A percentile compares a stretch with the other conserved stretches of the same genome.
These are phyloP conservation scores for Pungitius pungitius DNA, from an alignment of 2,113 vertebrate species.

Conservation along the genomic window DNA sequence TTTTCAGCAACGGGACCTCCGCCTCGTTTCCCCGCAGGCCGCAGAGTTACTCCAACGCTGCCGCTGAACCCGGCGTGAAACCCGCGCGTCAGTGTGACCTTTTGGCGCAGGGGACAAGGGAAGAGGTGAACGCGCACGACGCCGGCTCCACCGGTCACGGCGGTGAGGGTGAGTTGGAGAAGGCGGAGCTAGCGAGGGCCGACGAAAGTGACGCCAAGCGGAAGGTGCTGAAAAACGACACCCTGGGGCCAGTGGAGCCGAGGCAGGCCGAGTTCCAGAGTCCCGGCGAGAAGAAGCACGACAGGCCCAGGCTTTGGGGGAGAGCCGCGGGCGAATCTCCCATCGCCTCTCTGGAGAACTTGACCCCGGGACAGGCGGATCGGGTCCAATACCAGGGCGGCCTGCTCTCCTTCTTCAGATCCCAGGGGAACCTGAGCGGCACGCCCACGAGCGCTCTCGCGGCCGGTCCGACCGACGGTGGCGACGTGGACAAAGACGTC, in stretches of 20 bases:
- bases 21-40: conserved; percentile 67
- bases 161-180: conserved; percentile 77
- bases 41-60: conserved; percentile 79
- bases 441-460: conserved; percentile 86
- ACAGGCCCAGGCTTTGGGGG: conserved; percentile 83
- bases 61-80: conserved; percentile 76
- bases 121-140: conserved; percentile 82
- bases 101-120: conserved; percentile 76
- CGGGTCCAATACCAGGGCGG: conserved; percentile 85
- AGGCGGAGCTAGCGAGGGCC: conserved; percentile 63
- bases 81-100: conserved; percentile 82
- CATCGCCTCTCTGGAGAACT: conserved; percentile 82
- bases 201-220: conserved; percentile 43
- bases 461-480: conserved; percentile 82
- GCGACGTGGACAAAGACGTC: conserved; percentile 88
- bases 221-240: conserved; percentile 64
- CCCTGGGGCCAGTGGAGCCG: conserved; percentile 40
- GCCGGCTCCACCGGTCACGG: conserved; percentile 68
- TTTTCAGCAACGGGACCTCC: conserved; percentile 78
- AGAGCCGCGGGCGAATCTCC: conserved; percentile 74
- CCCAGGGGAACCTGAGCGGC: conserved; percentile 88
- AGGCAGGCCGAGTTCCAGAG: conserved; percentile 59
- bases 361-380: conserved; percentile 83
- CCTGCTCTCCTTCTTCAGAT: conserved; percentile 92
- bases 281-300: conserved; percentile 57